Evolutionary conservation across 2,888 invertebrate genomes (phyloP).

Genomic region (Sabellastarte sp.): DNA sequence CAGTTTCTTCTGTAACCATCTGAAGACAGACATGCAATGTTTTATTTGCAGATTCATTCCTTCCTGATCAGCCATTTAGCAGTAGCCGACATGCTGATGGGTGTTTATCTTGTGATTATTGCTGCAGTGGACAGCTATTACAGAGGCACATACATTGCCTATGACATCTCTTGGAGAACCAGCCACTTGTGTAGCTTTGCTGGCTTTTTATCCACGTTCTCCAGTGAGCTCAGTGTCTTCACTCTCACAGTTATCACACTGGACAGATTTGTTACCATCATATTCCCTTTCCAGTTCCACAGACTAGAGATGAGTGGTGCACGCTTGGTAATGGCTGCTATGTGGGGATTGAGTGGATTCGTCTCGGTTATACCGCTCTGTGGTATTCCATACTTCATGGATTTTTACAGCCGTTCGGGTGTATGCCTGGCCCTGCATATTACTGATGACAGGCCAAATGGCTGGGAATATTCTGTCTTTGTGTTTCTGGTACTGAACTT

Average conservation of each 20-base stretch:
- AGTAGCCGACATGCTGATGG: conserved; percentile 54
- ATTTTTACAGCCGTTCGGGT: conserved; percentile 63
- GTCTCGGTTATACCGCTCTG: conserved; percentile 44
- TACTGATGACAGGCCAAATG: conserved; percentile 61
- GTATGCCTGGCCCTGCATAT: conserved; percentile 64
- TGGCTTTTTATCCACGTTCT: conserved; percentile 56
- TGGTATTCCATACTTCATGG: conserved; percentile 57
- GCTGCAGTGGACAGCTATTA: conserved; percentile 55
- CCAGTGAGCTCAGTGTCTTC: conserved; percentile 60
- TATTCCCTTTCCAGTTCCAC: conserved; percentile 51
- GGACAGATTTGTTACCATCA: conserved; percentile 58
- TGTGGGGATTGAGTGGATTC: conserved; percentile 45
- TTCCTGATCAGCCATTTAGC: conserved; percentile 55
- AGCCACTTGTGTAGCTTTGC: conserved; percentile 50
- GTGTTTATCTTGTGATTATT: conserved; percentile 52
- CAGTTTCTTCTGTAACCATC: too few relatives aligned
- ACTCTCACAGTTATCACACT: conserved; percentile 60
- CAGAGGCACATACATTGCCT: conserved; percentile 53
- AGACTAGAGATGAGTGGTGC: conserved; percentile 47
- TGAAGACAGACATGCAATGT: too few relatives aligned
- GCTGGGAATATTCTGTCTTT: conserved; percentile 64
- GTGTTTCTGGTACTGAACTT: conserved; percentile 63
- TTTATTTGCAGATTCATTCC: conserved; percentile 60
- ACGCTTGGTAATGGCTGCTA: conserved; percentile 38
- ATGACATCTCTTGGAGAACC: conserved; percentile 47